Conservation (phyloP, 2,113 vertebrate genomes). For the Lutjanus erythropterus region DNA sequence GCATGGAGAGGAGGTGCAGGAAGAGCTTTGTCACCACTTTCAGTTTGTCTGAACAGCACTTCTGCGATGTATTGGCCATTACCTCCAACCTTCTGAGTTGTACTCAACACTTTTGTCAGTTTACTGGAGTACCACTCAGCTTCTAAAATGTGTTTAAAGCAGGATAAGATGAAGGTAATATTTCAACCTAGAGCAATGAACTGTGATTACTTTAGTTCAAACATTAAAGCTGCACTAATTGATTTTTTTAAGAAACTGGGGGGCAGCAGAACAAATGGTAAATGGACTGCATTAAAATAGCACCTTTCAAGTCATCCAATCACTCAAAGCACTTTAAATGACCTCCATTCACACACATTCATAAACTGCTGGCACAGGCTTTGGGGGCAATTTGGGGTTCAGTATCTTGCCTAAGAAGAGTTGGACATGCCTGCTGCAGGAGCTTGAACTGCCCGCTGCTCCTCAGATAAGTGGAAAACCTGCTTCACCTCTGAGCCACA, state of each 20-base stretch:
- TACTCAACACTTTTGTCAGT: constrained; percentile 26
- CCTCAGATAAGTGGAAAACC: too few relatives aligned
- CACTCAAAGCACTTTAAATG: too few relatives aligned
- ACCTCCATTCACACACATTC: too few relatives aligned
- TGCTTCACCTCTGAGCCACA: too few relatives aligned
- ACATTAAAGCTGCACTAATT: constrained; percentile 6
- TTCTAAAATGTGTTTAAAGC: not conserved
- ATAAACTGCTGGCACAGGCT: too few relatives aligned
- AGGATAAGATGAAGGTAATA: constrained; percentile 8
- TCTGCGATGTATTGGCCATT: constrained; percentile 17
- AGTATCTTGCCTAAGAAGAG: too few relatives aligned
- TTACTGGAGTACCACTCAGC: not conserved
- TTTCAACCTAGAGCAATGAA: not conserved
- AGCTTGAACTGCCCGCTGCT: too few relatives aligned
- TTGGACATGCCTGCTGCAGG: too few relatives aligned
- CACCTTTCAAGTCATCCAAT: too few relatives aligned
- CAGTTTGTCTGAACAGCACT: constrained; percentile 9
- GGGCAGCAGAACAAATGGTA: not conserved
- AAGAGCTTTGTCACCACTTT: not conserved
- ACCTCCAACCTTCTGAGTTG: constrained; percentile 6
- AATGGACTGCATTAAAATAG: too few relatives aligned
- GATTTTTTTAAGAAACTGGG: not conserved
- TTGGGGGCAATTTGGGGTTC: too few relatives aligned
- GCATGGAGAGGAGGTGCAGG: not conserved
- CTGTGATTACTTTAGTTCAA: not conserved